Base-by-base conservation (phyloP, 2,888 invertebrate genomes). In the Phytoseiulus persimilis region DNA sequence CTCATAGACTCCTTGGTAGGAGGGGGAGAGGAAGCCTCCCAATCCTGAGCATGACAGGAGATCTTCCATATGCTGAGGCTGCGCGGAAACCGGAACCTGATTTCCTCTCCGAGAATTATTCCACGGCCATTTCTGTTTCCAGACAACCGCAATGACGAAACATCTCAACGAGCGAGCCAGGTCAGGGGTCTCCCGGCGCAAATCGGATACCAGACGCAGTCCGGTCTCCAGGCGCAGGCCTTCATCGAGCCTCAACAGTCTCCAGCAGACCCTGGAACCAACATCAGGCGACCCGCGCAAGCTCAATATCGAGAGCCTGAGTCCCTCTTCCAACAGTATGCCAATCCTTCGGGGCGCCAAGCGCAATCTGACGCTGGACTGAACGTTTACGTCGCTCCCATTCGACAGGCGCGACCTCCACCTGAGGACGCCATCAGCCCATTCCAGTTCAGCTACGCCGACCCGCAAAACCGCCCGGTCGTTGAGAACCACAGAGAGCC, bases 311-410 rank as follows among this genome's bases (percentile, higher is more conserved):
- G 23, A 0, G 87, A 87, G 18, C 87, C 87, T n/a, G 87, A 31
- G 9, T 33, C 32, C 0, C 45, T 87, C 23, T 87, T 87, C 87
- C 87, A 87, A 14, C 39, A 87, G 45, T 87, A 87, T 23, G 87
- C 87, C 1, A 87, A 87, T n/a, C 87, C 87, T 0, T 87, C 87
- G 6, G 65, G 65, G 5, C 87, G 87, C 33, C 87, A 87, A 18
- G 33, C 87, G n/a, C 33, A 45, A 11, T 33, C 45, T n/a, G 87
- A 87, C n/a, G 11, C 87, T 9, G 39, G 39, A 6, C 87, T 87
- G 32, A 87, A 87, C 87, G 87, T 87, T 11, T 87, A 87, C 87
- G 87, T 87, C n/a, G 87, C 87, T 9, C 87, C 87, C 32, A 45
- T 45, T 6, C 32, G 87, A 9, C 39, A 87, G 11, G 87, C 87